phyloP scores from a whole-genome alignment of 2,888 invertebrate species.

The Chloroclysta siterata region DNA sequence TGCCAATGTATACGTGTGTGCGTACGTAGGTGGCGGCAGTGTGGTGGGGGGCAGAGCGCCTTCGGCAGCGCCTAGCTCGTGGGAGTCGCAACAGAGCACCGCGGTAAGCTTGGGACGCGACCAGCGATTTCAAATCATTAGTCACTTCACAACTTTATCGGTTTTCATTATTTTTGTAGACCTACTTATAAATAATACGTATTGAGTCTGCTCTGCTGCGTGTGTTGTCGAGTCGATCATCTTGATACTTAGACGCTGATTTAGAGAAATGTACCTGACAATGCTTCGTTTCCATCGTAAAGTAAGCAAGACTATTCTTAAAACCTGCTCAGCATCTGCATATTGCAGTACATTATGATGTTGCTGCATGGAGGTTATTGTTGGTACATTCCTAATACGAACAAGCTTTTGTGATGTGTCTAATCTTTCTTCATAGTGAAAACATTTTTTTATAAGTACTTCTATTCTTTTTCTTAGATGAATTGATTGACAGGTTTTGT shows the following conservation, averaged over 20 bases:
- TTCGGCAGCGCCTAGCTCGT: conserved; percentile 70
- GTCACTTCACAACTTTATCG: conserved; percentile 75
- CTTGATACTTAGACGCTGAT: conserved; percentile 76
- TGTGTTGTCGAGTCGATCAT: conserved; percentile 80
- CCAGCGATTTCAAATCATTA: conserved; percentile 67
- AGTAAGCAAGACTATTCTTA: conserved; percentile 20
- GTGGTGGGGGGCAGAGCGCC: conserved; percentile 73
- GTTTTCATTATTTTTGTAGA: conserved; percentile 81
- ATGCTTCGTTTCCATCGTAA: conserved; percentile 31
- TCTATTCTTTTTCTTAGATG: conserved; percentile 37
- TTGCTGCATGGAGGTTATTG: conserved; percentile 36
- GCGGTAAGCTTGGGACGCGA: conserved; percentile 80
- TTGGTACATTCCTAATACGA: conserved; percentile 77
- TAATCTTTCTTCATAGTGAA: conserved; percentile 50
- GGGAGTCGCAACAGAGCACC: conserved; percentile 76
- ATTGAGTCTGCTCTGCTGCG: conserved; percentile 83
- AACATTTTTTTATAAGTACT: conserved; percentile 36
- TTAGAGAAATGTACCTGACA: conserved; percentile 74
- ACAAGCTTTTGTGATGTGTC: conserved; percentile 83
- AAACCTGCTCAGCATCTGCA: conserved; percentile 19
- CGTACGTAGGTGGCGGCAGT: conserved; percentile 82
- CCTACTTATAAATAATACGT: conserved; percentile 74
- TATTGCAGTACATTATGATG: not conserved
- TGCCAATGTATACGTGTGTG: conserved; percentile 74
- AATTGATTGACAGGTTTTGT: conserved; percentile 37